Base-by-base conservation (phyloP, 30 jellyfish, hydroid and myxozoan species). In the Turritopsis rubra region DNA sequence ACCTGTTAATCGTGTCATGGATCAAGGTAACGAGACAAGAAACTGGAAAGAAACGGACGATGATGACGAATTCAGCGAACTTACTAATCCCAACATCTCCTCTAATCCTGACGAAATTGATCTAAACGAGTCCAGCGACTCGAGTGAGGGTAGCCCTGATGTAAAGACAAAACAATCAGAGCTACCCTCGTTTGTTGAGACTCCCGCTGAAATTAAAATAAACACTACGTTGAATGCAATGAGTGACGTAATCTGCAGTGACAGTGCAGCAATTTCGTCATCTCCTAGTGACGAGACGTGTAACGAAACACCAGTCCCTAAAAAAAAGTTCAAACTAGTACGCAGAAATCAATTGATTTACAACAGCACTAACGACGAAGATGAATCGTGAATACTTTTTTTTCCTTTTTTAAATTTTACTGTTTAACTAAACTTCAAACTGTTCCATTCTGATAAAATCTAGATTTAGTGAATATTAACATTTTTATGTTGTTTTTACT, bases 331-430 rank as follows among this genome's bases (percentile, higher is more conserved):
- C 52, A 66, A 52, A 7, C 24, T 80, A 65, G 87, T 80, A 5
- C 79, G 87, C 9, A 30, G 87, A 53, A 80, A 80, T 29, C 87
- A 80, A 26, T 80, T 31, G 27, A 80, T 80, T 20, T 80, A 80
- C 29, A 75, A 22, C 66, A 22, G 54, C 54, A 22, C 54, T 8
- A 29, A 75, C 41, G 83, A 29, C 5, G 60, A 22, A 52, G 73
- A 30, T 52, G 60, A 18, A 72, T 41, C 60, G 5, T 41, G 60
- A 41, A 13, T 41, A 3, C 13, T 41, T 5, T 13, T 41, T 41
- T 41, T 41, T 13, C 13, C 13, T 41, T 41, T 41, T 41, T 3
- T 41, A 5, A 13, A 41, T 41, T 41, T 41, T 41, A 13, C 60
- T 3, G 60, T n/a, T 41, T 3, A 41, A 41, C 60, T 41, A 41